Evolutionary conservation across 2,797 vertebrate genomes (phyloP).

Genomic region (Eupleurogrammus muticus): DNA sequence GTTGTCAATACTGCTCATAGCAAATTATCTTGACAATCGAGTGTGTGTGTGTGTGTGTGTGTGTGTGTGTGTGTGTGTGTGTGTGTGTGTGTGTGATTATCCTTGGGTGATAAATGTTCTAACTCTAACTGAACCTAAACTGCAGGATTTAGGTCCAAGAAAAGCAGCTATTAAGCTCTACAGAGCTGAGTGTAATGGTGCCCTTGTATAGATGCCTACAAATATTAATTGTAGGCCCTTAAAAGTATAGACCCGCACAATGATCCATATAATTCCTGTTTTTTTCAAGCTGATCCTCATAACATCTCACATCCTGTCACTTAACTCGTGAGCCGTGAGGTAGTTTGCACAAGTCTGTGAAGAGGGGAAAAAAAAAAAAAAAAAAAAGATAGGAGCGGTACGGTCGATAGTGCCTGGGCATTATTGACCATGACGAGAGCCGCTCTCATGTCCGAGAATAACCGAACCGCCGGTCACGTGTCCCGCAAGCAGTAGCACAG

Average conservation of each 20-base stretch:
- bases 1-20: background rate
- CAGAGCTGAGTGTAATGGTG: background rate
- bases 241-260: background rate
- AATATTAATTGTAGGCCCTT: no score
- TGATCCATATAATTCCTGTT: background rate
- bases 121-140: background rate
- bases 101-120: background rate
- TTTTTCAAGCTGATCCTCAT: slow-evolving; percentile 18
- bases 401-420: slow-evolving; percentile 55
- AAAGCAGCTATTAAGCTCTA: background rate
- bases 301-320: background rate
- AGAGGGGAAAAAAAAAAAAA: no score
- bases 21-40: background rate
- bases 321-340: slow-evolving; percentile 1
- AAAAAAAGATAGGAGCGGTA: slow-evolving; percentile 23
- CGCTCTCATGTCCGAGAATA: slow-evolving; percentile 46
- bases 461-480: slow-evolving; percentile 29
- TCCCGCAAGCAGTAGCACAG: slow-evolving; percentile 31
- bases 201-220: no score
- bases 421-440: slow-evolving; percentile 56
- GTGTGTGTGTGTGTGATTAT: background rate
- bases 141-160: no score
- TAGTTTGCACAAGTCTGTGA: background rate
- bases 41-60: background rate
- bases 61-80: no score